These are phyloP conservation scores for Arctia plantaginis DNA, from an alignment of 2,888 invertebrate species.

Conservation along the genomic window DNA sequence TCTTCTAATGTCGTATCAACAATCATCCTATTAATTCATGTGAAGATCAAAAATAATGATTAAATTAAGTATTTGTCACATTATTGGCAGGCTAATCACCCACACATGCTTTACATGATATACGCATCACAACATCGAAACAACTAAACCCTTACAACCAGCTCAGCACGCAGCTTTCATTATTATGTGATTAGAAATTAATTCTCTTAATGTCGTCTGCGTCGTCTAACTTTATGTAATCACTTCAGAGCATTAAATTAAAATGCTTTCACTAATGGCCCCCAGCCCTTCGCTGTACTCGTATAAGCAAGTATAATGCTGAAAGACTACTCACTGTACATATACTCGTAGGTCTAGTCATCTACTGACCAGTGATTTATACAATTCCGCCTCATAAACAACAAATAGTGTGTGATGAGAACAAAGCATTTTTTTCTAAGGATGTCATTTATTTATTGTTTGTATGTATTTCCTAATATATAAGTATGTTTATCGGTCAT, in stretches of 20 bases:
- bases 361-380: too few relatives aligned
- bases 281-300: neutral
- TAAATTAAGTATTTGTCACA: neutral
- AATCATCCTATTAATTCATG: neutral
- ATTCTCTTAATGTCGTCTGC: neutral
- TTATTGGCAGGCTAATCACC: neutral
- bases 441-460: too few relatives aligned
- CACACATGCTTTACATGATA: neutral
- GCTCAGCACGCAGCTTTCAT: neutral
- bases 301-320: neutral
- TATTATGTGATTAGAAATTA: neutral
- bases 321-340: neutral
- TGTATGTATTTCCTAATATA: too few relatives aligned
- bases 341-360: too few relatives aligned
- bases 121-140: neutral
- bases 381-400: too few relatives aligned
- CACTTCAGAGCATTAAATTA: neutral
- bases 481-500: too few relatives aligned
- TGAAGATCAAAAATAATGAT: neutral
- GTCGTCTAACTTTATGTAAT: neutral
- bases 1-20: too few relatives aligned
- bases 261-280: neutral
- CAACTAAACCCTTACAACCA: neutral
- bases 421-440: too few relatives aligned
- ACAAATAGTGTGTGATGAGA: too few relatives aligned